A percentile compares a stretch with the other conserved stretches of the same genome.
Evolutionary conservation across 1,140 invertebrate genomes (phyloP).

Genomic region (Berghia stephanieae): DNA sequence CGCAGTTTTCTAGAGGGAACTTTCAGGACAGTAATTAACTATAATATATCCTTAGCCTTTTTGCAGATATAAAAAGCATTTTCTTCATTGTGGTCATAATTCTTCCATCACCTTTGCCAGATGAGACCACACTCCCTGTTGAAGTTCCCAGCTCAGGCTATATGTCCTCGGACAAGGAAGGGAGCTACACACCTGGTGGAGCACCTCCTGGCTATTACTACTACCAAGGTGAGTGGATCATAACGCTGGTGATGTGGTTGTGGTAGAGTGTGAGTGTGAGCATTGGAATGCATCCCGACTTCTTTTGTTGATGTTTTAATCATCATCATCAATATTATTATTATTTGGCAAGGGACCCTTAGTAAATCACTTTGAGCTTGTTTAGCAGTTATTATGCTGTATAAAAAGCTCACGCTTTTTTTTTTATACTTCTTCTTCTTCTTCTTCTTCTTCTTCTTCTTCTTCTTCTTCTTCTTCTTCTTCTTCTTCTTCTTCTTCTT

Average conservation of each 20-base stretch:
- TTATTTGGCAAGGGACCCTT: too few species aligned
- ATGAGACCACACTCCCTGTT: constrained; percentile 60
- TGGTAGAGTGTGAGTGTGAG: neutral
- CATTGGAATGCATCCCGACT: neutral
- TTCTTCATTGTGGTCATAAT: too few species aligned
- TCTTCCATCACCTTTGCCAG: too few species aligned
- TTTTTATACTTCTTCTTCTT: too few species aligned
- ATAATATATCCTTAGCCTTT: too few species aligned
- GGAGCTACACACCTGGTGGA: constrained; percentile 48
- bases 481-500: too few species aligned
- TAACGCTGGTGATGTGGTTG: too few species aligned
- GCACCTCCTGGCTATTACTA: constrained; percentile 46
- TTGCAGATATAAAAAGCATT: neutral
- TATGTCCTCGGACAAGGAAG: constrained; percentile 56
- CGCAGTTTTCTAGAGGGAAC: too few species aligned
- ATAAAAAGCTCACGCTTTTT: neutral
- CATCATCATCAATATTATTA: too few species aligned
- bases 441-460: too few species aligned
- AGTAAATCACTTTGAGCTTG: neutral
- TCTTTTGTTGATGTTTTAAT: neutral
- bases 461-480: too few species aligned
- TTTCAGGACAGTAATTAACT: too few species aligned
- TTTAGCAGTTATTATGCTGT: neutral
- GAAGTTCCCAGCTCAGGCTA: constrained; percentile 59
- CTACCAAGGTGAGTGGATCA: constrained; percentile 42